Evolutionary conservation across 2,113 vertebrate genomes (phyloP).

Genomic region (Pholis gunnellus): DNA sequence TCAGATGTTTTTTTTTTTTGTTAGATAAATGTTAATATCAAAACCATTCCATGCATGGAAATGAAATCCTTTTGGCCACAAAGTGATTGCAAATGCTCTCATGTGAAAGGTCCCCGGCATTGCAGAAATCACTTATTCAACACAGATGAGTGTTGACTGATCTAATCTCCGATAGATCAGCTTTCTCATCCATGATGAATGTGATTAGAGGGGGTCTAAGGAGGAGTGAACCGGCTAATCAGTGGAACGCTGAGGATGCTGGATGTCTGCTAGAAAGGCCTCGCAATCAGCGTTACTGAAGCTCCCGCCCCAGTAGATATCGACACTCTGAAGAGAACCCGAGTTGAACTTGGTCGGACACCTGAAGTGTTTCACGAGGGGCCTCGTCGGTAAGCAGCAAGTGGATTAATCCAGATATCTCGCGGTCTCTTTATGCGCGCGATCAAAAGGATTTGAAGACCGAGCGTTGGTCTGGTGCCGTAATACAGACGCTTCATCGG

Average conservation of each 20-base stretch:
- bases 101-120: slow-evolving; percentile 58
- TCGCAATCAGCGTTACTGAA: slow-evolving; percentile 11
- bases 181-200: slow-evolving; percentile 72
- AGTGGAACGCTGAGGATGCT: slow-evolving; percentile 55
- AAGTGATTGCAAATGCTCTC: slow-evolving; percentile 62
- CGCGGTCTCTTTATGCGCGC: not conserved
- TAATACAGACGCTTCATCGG: not conserved
- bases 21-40: slow-evolving; percentile 62
- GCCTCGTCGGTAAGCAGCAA: not conserved
- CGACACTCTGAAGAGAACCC: slow-evolving; percentile 8
- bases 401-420: not conserved
- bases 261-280: slow-evolving; percentile 35
- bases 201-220: slow-evolving; percentile 67
- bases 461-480: not conserved
- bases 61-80: slow-evolving; percentile 65
- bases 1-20: slow-evolving; percentile 44
- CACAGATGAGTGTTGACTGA: slow-evolving; percentile 73
- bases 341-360: slow-evolving; percentile 14
- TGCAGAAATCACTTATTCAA: slow-evolving; percentile 66
- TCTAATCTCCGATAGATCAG: slow-evolving; percentile 77
- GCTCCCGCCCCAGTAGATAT: slow-evolving; percentile 1
- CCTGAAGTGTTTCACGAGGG: not conserved
- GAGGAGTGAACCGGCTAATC: slow-evolving; percentile 67
- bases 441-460: slow-evolving; percentile 20
- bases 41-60: slow-evolving; percentile 63